Evolutionary conservation across 2,888 invertebrate species (phyloP), one percentile per base, ranked within the genome.

Genomic region (Athalia circularis): DNA sequence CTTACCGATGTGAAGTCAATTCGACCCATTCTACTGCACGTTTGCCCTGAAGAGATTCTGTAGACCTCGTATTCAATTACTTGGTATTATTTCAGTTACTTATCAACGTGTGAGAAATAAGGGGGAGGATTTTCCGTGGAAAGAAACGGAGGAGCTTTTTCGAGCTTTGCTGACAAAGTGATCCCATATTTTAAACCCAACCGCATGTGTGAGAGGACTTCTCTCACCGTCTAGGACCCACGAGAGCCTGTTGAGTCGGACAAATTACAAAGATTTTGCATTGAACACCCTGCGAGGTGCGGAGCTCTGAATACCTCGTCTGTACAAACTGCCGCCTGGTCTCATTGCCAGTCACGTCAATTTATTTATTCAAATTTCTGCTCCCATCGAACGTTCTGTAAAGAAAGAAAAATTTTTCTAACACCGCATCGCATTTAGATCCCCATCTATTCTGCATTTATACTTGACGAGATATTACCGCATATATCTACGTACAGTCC

Each of bases 201-300:
- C 45, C 59, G 47, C 70, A 70, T 57, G 57, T 70, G 70, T 45
- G 70, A 59, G 57, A 13, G 13, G 15, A 57, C 13, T 43, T 68
- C 29, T 13, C 11, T 50, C 54, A 43, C 29, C 29, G 2, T 29
- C 29, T 29, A 52, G 52, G 52, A 52, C 52, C 52, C 52, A 52
- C 8, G 57, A 70, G 70, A 54, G 57, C 70, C 59, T 70, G 70
- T 70, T 70, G 70, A 70, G 70, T 70, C 70, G 70, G 70, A 70
- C 70, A 70, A 70, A 70, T 70, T 70, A 70, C 70, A 57, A 70
- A 70, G 70, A 70, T 70, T 70, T 70, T 54, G n/a, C 57, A 70
- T 57, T 57, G 11, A 70, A 54, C 57, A 70, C 70, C 70, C 70
- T 9, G 45, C 57, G 70, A 59, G 70, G 43, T 52, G 52, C 54